Conservation (phyloP, 2,113 vertebrate species). For the Saguinus midas region DNA sequence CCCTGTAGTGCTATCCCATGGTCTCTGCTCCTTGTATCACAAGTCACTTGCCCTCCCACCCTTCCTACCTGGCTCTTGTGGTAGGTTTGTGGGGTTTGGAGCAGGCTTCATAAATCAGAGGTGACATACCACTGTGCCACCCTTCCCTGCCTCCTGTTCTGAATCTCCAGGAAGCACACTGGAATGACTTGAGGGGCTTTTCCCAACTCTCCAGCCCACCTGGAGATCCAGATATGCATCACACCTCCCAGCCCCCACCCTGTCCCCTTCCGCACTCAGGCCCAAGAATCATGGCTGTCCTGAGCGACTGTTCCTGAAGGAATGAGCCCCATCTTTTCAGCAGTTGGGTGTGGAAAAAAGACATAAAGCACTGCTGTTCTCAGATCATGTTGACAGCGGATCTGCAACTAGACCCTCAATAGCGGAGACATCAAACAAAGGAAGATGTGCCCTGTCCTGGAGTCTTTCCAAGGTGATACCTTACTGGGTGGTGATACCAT, state of each 20-base stretch:
- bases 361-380: accelerated
- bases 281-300: background rate
- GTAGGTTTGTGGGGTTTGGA: background rate
- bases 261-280: background rate
- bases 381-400: background rate
- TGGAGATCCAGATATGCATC: background rate
- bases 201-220: background rate
- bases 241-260: background rate
- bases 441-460: background rate
- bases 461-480: background rate
- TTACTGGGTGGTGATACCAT: background rate
- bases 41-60: background rate
- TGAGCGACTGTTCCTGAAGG: background rate
- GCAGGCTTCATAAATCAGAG: background rate
- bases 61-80: background rate
- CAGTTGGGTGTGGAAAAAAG: background rate
- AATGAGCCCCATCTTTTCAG: background rate
- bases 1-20: background rate
- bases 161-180: background rate
- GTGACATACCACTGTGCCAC: background rate
- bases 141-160: background rate
- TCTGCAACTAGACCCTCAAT: background rate
- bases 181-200: background rate
- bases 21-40: background rate
- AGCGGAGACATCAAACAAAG: background rate